These are phyloP conservation scores for Papilio xuthus DNA, from an alignment of 1,140 invertebrate genomes.

Conservation along the genomic window DNA sequence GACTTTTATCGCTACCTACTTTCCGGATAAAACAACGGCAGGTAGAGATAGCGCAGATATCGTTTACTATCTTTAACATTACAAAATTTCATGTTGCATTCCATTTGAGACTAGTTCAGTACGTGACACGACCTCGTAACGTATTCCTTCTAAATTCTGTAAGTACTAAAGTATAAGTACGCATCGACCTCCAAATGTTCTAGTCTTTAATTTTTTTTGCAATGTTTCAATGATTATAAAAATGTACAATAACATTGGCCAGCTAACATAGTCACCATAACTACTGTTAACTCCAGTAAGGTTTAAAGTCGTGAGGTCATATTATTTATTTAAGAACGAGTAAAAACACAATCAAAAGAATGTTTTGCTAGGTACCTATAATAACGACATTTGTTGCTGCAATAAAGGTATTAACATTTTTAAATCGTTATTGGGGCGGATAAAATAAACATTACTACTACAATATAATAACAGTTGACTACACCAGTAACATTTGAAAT, in stretches of 20 bases:
- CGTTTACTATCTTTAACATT: slow-evolving; percentile 23
- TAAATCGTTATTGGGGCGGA: slow-evolving; percentile 8
- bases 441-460: slow-evolving; percentile 12
- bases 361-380: not conserved
- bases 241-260: not conserved
- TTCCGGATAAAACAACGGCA: slow-evolving; percentile 74
- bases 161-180: not conserved
- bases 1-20: slow-evolving; percentile 78
- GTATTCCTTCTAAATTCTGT: not conserved
- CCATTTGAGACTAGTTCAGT: not conserved
- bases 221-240: not conserved
- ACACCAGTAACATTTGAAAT: not conserved
- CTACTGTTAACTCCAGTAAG: not conserved
- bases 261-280: not conserved
- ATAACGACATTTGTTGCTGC: slow-evolving; percentile 39
- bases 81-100: not conserved
- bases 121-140: slow-evolving; percentile 11
- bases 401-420: slow-evolving; percentile 43
- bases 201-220: not conserved
- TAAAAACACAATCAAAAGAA: not conserved
- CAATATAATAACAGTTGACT: slow-evolving; percentile 32
- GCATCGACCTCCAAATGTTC: not conserved
- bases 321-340: not conserved
- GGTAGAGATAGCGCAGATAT: slow-evolving; percentile 58
- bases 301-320: not conserved